A percentile compares a stretch with the other conserved stretches of the same genome.
phyloP scores from a whole-genome alignment of 2,888 invertebrate species.

The Sinotaia quadrata region DNA sequence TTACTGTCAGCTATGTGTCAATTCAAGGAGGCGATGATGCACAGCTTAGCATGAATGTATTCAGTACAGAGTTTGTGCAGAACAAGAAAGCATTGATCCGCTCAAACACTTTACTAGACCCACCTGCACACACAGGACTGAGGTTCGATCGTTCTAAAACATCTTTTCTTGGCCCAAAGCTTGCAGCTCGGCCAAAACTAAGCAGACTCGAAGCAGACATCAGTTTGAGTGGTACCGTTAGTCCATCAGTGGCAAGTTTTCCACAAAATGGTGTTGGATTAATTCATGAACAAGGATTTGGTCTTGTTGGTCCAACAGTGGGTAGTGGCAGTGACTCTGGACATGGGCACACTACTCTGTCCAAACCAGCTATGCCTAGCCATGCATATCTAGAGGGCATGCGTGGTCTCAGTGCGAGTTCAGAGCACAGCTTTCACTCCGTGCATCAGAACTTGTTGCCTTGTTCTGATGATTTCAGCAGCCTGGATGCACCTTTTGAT shows the following conservation, averaged over 20 bases:
- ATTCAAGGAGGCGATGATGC: conserved; percentile 43
- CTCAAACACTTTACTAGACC: conserved; percentile 26
- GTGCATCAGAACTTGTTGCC: conserved; percentile 4
- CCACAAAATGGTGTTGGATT: too few species aligned
- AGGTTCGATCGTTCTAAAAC: conserved; percentile 33
- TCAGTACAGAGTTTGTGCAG: conserved; percentile 15
- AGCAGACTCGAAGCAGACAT: conserved; percentile 33
- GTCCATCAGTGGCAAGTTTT: not conserved
- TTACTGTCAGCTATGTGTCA: conserved; percentile 49
- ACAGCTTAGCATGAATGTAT: conserved; percentile 26
- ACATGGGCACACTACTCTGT: conserved; percentile 39
- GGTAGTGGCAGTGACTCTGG: too few species aligned
- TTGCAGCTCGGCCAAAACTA: conserved; percentile 48
- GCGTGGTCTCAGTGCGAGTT: conserved; percentile 2
- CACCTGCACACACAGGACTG: not conserved
- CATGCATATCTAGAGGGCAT: conserved; percentile 52
- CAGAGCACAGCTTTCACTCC: not conserved
- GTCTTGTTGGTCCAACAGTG: too few species aligned
- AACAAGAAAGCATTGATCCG: conserved; percentile 26
- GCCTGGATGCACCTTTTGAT: not conserved
- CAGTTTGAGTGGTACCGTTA: not conserved
- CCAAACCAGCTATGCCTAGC: conserved; percentile 56
- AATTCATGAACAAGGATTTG: too few species aligned
- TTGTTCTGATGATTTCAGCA: not conserved
- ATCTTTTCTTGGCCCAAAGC: conserved; percentile 49